Percentiles rank a stretch among this genome's conserved stretches.
Evolutionary conservation across 2,888 invertebrate species (phyloP).

Genomic region (Yponomeuta plumbellus): DNA sequence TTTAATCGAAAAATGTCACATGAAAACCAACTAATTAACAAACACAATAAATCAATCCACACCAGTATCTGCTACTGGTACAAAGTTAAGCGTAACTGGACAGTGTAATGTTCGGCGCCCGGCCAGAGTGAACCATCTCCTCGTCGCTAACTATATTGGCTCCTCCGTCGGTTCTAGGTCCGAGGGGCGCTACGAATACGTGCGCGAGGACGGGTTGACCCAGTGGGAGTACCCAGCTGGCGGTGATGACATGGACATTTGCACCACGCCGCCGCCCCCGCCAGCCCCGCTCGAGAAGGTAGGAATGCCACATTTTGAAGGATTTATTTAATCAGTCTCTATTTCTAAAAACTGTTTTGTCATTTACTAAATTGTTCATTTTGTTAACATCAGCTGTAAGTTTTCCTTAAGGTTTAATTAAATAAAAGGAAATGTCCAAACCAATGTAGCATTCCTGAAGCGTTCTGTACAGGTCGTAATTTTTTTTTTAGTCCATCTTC

Average conservation of each 20-base stretch:
- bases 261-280: slow-evolving; percentile 57
- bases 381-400: too few relatives aligned
- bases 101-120: neutral
- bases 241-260: slow-evolving; percentile 67
- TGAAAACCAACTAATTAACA: too few relatives aligned
- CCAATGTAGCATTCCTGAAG: too few relatives aligned
- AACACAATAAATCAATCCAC: too few relatives aligned
- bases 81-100: neutral
- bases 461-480: too few relatives aligned
- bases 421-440: too few relatives aligned
- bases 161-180: slow-evolving; percentile 49
- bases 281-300: slow-evolving; percentile 25
- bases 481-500: too few relatives aligned
- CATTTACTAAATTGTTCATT: too few relatives aligned
- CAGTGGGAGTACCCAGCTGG: slow-evolving; percentile 77
- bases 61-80: neutral
- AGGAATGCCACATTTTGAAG: neutral
- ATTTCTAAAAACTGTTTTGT: too few relatives aligned
- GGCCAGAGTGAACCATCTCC: neutral
- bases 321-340: too few relatives aligned
- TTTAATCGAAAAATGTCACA: too few relatives aligned
- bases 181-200: slow-evolving; percentile 78
- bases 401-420: too few relatives aligned
- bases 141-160: neutral
- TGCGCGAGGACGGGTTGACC: slow-evolving; percentile 74